These are phyloP conservation scores for Lepidostoma basale DNA, from an alignment of 1,140 invertebrate genomes.

Conservation along the genomic window DNA sequence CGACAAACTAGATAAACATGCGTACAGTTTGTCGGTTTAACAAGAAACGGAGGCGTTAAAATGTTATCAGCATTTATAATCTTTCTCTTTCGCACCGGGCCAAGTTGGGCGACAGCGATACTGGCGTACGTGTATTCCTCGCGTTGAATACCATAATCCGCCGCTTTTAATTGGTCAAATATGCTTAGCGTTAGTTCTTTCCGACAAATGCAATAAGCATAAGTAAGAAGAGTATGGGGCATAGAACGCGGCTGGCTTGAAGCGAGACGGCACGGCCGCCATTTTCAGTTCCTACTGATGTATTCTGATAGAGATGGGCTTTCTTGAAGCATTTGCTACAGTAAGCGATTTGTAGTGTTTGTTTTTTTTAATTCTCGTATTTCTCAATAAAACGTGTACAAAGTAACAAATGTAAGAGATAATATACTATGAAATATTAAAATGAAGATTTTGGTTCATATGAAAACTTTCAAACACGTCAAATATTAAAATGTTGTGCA, in stretches of 20 bases:
- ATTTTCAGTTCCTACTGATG: conserved; percentile 23
- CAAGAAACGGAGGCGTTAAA: neutral
- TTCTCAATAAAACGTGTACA: too few species aligned
- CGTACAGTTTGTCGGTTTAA: neutral
- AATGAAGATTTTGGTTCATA: too few species aligned
- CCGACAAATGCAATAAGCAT: conserved; percentile 21
- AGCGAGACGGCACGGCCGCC: conserved; percentile 25
- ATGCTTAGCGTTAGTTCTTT: conserved; percentile 30
- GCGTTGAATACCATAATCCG: neutral
- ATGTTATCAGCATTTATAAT: conserved; percentile 17
- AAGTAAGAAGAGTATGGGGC: conserved; percentile 15
- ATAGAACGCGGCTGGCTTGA: conserved; percentile 11
- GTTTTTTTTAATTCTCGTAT: too few species aligned
- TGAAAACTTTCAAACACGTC: too few species aligned
- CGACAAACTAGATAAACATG: neutral
- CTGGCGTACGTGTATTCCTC: neutral
- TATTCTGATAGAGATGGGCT: neutral
- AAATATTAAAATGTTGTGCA: too few species aligned
- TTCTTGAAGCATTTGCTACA: too few species aligned
- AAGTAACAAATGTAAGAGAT: too few species aligned
- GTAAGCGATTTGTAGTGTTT: too few species aligned
- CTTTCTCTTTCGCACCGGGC: neutral
- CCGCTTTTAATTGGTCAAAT: conserved; percentile 28
- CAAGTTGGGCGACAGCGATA: neutral
- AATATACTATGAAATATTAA: too few species aligned